phyloP scores from a whole-genome alignment of 2,888 invertebrate genomes.

The Torymus texanus region DNA sequence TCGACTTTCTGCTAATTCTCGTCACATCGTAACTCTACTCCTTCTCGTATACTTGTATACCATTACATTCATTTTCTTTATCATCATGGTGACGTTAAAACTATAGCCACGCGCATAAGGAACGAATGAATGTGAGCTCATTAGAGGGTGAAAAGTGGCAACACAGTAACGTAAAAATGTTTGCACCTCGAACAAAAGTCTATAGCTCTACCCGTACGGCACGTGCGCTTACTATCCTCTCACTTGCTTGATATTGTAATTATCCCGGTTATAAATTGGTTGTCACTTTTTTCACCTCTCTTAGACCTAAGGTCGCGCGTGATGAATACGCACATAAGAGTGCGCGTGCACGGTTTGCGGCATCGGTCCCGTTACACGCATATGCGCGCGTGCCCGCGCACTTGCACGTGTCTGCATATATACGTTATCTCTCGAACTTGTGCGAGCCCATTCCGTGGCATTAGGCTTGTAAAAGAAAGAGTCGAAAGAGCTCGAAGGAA shows the following conservation, averaged over 20 bases:
- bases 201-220: no score
- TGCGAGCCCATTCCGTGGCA: conserved; percentile 5
- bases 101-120: background rate
- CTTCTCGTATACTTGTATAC: no score
- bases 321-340: conserved; percentile 69
- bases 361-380: conserved; percentile 25
- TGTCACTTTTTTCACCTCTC: conserved; percentile 68
- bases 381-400: background rate
- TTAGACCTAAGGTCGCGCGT: conserved; percentile 67
- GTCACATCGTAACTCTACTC: no score
- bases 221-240: no score
- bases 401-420: no score
- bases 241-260: conserved; percentile 70
- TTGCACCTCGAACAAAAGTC: background rate
- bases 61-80: no score
- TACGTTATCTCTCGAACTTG: no score
- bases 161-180: no score
- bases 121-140: conserved; percentile 22
- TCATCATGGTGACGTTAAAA: no score
- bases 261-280: conserved; percentile 73
- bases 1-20: no score
- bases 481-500: conserved; percentile 25
- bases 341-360: conserved; percentile 40
- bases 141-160: background rate
- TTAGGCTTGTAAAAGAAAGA: conserved; percentile 46